Evolutionary conservation across 2,113 vertebrate species (phyloP).

Genomic region (Todiramphus chloris): DNA sequence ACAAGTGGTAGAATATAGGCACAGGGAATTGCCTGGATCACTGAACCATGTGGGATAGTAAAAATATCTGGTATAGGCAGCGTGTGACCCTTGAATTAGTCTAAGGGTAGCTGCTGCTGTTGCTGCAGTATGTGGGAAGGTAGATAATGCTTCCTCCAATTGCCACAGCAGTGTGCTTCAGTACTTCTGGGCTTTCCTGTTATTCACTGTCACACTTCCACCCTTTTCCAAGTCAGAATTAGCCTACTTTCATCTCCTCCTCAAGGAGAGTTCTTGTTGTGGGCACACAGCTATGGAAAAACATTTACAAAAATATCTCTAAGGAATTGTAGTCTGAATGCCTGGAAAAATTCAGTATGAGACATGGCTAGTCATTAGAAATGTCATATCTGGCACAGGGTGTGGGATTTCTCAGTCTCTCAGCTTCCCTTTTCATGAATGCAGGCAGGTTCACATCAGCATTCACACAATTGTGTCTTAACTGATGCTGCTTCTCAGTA

Average conservation of each 20-base stretch:
- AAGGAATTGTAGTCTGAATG: background rate
- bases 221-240: conserved; percentile 18
- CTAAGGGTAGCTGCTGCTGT: background rate
- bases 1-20: background rate
- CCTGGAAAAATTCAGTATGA: background rate
- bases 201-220: conserved; percentile 5
- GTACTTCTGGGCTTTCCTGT: conserved; percentile 29
- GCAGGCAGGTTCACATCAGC: background rate
- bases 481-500: background rate
- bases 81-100: background rate
- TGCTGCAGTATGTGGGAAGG: background rate
- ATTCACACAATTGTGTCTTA: background rate
- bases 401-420: background rate
- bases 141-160: background rate
- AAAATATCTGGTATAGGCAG: background rate
- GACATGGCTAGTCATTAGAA: background rate
- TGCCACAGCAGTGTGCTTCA: background rate
- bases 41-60: background rate
- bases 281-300: conserved; percentile 16
- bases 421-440: background rate
- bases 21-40: background rate
- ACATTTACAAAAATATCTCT: background rate
- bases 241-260: conserved; percentile 13
- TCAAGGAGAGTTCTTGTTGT: background rate
- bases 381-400: background rate